A percentile compares a stretch with the other conserved stretches of the same genome.
Conservation (phyloP, 2,113 vertebrate species). For the Lepus timidus region DNA sequence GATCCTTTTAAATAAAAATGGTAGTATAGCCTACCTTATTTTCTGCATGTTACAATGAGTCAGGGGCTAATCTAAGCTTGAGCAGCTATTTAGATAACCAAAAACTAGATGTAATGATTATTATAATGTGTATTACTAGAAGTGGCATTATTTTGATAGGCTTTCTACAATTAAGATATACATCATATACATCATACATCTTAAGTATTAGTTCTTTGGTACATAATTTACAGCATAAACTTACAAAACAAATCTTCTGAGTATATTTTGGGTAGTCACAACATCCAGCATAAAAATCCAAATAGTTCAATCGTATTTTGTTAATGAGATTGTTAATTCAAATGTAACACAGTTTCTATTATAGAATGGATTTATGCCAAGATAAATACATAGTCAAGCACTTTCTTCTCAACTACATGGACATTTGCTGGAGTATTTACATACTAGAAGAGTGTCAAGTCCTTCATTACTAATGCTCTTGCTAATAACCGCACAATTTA, state of each 20-base stretch:
- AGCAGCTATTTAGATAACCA: neutral
- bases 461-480: neutral
- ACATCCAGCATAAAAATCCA: slow-evolving; percentile 20
- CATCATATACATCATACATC: neutral
- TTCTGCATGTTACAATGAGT: neutral
- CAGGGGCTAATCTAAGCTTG: neutral
- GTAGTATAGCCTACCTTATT: too few relatives aligned
- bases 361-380: neutral
- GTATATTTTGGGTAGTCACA: neutral
- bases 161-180: slow-evolving; percentile 10
- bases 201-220: slow-evolving; percentile 38
- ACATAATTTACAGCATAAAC: slow-evolving; percentile 1
- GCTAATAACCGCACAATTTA: slow-evolving; percentile 77
- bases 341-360: slow-evolving; percentile 28
- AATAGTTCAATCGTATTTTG: slow-evolving; percentile 18
- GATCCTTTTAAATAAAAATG: neutral
- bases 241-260: slow-evolving; percentile 39
- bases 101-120: neutral
- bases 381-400: neutral
- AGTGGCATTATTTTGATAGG: neutral
- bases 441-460: neutral
- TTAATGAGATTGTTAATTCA: slow-evolving; percentile 17
- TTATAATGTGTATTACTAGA: neutral
- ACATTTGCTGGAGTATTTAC: neutral
- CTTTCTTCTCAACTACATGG: slow-evolving; percentile 17